A percentile compares a stretch with the other conserved stretches of the same genome.
Evolutionary conservation across 2,888 invertebrate species (phyloP).

Genomic region (Microplitis manilae): DNA sequence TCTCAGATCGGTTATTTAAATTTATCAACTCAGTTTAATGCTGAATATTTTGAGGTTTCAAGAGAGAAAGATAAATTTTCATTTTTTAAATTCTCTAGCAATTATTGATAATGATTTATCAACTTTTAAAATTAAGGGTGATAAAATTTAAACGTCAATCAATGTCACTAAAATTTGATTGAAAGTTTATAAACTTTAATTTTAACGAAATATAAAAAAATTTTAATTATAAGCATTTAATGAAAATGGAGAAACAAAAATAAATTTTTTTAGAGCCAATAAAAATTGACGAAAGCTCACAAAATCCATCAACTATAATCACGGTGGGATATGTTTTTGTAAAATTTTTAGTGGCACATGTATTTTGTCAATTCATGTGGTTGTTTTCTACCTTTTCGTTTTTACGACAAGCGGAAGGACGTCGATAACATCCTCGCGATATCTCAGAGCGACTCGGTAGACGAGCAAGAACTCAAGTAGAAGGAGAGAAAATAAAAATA

Average conservation of each 20-base stretch:
- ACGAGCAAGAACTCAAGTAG: neutral
- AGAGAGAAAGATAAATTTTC: no score
- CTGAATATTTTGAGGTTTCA: no score
- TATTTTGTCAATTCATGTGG: constrained; percentile 23
- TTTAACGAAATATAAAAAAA: neutral
- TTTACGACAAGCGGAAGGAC: constrained; percentile 37
- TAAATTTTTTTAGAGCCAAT: neutral
- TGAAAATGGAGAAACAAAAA: neutral
- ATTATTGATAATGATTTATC: no score
- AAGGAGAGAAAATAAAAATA: neutral
- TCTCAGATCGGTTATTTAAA: no score
- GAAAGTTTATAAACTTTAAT: no score
- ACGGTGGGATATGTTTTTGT: neutral
- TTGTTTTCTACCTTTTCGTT: constrained; percentile 14
- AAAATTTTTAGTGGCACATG: neutral
- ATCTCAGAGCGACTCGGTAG: constrained; percentile 5
- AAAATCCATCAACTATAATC: neutral
- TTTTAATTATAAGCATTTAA: neutral
- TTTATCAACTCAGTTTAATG: no score
- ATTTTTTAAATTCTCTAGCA: no score
- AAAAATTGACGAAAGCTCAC: neutral
- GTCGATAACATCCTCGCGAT: constrained; percentile 33
- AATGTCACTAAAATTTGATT: no score
- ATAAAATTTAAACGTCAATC: no score
- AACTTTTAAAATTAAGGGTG: no score